These are phyloP conservation scores for Peromyscus attwateri DNA, from an alignment of 2,797 vertebrate species.

Conservation along the genomic window DNA sequence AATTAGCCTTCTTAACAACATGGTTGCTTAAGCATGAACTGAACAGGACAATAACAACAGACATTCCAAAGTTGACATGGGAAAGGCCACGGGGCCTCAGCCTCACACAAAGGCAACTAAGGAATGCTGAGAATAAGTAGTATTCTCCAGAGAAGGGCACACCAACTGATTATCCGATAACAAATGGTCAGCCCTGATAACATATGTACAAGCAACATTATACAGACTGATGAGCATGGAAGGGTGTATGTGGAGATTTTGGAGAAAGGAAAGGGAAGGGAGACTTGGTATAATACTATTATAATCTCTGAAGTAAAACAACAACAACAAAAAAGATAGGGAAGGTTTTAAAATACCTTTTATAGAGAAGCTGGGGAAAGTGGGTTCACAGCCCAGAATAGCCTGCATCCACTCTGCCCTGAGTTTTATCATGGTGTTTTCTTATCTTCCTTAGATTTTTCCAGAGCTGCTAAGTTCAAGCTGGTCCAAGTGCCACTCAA, in stretches of 20 bases:
- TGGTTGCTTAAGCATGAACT: neutral
- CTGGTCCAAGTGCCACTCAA: constrained; percentile 60
- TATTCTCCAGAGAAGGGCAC: neutral
- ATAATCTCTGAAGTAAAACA: neutral
- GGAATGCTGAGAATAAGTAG: no score
- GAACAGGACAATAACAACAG: neutral
- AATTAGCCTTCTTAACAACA: constrained; percentile 50
- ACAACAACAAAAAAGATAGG: neutral
- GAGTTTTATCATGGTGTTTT: neutral
- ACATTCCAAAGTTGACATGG: no score
- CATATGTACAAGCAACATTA: neutral
- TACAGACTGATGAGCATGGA: no score
- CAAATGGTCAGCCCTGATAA: neutral
- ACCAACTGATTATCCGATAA: no score
- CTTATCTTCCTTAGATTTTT: constrained; percentile 69
- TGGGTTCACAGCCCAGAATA: neutral
- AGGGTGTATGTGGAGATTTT: neutral
- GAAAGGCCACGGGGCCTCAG: neutral
- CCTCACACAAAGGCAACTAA: no score
- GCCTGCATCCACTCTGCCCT: neutral
- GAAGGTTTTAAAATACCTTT: constrained; percentile 52
- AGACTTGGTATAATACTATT: neutral
- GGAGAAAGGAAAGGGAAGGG: neutral
- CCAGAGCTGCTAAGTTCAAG: constrained; percentile 57
- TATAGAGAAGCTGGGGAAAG: constrained; percentile 1